Evolutionary conservation across 2,888 invertebrate species (phyloP).

Genomic region (Cremastinae sp.): DNA sequence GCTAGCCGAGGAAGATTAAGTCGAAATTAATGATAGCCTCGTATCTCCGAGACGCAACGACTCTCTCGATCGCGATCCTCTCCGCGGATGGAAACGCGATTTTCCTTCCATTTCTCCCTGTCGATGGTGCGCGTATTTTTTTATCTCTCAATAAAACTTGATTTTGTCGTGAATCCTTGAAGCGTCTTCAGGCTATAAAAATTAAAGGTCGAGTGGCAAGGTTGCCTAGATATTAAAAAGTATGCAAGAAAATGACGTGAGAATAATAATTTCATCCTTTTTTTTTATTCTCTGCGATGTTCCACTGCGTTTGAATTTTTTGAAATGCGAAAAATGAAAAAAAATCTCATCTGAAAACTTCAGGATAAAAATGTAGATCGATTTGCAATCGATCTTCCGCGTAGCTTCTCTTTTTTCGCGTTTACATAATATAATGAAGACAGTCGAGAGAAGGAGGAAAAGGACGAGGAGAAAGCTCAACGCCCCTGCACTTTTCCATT

Average conservation of each 20-base stretch:
- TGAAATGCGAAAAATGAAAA: too few species aligned
- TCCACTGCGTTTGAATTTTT: neutral
- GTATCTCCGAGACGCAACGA: neutral
- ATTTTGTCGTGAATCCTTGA: too few species aligned
- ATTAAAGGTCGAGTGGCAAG: too few species aligned
- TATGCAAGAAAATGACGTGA: too few species aligned
- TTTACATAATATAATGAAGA: slow-evolving; percentile 28
- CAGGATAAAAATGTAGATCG: slow-evolving; percentile 14
- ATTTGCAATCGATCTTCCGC: slow-evolving; percentile 58
- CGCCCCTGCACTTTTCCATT: slow-evolving; percentile 74
- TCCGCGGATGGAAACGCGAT: neutral
- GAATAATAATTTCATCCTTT: neutral
- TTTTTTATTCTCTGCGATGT: neutral
- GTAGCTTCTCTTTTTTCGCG: slow-evolving; percentile 20
- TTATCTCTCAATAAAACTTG: too few species aligned
- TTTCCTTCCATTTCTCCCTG: too few species aligned
- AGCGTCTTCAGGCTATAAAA: neutral
- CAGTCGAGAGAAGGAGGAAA: slow-evolving; percentile 53
- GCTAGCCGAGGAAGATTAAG: neutral
- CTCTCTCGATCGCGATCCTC: neutral
- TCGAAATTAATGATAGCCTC: neutral
- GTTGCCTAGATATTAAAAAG: too few species aligned
- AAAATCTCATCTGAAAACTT: too few species aligned
- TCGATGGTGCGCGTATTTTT: slow-evolving; percentile 2
- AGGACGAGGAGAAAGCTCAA: slow-evolving; percentile 68